Evolutionary conservation across 2,113 vertebrate genomes (phyloP), one percentile per base, ranked within the genome.

Genomic region (Notarius quadriscutis): DNA sequence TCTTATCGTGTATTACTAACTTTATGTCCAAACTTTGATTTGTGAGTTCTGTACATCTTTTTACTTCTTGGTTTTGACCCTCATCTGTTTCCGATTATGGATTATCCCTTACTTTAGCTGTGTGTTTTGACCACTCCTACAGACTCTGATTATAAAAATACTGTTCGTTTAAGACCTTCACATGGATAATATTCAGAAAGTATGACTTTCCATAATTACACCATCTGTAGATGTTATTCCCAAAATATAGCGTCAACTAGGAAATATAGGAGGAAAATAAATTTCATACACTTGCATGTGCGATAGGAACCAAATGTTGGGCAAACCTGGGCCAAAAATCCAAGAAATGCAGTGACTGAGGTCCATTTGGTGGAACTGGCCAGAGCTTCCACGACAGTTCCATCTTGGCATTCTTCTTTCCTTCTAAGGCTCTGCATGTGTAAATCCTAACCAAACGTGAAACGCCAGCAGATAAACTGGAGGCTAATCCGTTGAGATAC

Each of bases 401-500:
- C 74, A 30, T 55, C 86, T 83, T 60, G 30, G 78, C 51, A 30
- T 34, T 62, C 30, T 25, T 51, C 41, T 74, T 74, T 57, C 48
- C 55, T 74, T 82, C 86, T 87, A 74, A 87, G 79, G 53, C 79
- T 50, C 60, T 51, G 25, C 20, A 30, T 18, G 79, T 74, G 55
- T 41, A 58, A 81, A 58, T 34, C 22, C 34, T 74, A 51, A 27
- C 25, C 67, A 41, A 72, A 57, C 74, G 55, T 62, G 48, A 72
- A 60, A 74, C 9, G 34, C 9, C 58, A 74, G 67, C 67, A 63
- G 86, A 50, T 72, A 82, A 87, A 86, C 80, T 55, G 50, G 69
- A 51, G 69, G 27, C 41, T 87, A 87, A 87, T 83, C 86, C 86
- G 48, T n/a, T 83, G 58, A 83, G 86, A 82, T 83, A 72, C 65